Evolutionary conservation across 35 echinoderm and acorn worm species (phyloP).

Genomic region (Acanthaster planci): DNA sequence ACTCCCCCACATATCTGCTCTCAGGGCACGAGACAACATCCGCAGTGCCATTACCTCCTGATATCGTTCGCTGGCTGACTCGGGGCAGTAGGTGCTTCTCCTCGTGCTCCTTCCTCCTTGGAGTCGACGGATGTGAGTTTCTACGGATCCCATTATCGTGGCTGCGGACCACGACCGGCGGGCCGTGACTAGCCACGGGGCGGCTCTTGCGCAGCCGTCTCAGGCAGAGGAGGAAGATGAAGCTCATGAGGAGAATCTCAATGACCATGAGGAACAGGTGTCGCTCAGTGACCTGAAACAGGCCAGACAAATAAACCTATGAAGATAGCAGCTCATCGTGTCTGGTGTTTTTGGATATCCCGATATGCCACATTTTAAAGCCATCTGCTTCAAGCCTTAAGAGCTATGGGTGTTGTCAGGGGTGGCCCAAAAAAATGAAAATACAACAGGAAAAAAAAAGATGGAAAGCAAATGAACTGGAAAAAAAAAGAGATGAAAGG

Average conservation of each 20-base stretch:
- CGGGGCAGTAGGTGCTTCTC: not conserved
- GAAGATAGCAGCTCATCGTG: not conserved
- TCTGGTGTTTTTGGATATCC: too few species aligned
- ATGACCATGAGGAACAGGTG: conserved; percentile 83
- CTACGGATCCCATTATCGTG: not conserved
- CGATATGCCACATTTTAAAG: too few species aligned
- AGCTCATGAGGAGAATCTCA: conserved; percentile 66
- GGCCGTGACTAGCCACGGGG: not conserved
- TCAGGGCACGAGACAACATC: not conserved
- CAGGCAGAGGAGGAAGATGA: conserved; percentile 69
- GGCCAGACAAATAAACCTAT: not conserved
- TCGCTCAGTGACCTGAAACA: conserved; percentile 67
- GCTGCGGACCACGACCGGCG: not conserved
- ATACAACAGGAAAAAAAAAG: too few species aligned
- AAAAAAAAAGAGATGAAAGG: too few species aligned
- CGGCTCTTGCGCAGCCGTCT: conserved; percentile 20
- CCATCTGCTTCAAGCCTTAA: too few species aligned
- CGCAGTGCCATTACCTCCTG: not conserved
- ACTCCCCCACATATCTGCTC: too few species aligned
- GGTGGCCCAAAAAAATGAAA: too few species aligned
- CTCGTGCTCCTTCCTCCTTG: not conserved
- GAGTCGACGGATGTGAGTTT: conserved; percentile 1
- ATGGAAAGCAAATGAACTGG: too few species aligned
- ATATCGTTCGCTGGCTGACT: not conserved
- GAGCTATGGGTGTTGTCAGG: too few species aligned